These are phyloP conservation scores for Panthera leo DNA, from an alignment of 2,113 vertebrate species.

Conservation along the genomic window DNA sequence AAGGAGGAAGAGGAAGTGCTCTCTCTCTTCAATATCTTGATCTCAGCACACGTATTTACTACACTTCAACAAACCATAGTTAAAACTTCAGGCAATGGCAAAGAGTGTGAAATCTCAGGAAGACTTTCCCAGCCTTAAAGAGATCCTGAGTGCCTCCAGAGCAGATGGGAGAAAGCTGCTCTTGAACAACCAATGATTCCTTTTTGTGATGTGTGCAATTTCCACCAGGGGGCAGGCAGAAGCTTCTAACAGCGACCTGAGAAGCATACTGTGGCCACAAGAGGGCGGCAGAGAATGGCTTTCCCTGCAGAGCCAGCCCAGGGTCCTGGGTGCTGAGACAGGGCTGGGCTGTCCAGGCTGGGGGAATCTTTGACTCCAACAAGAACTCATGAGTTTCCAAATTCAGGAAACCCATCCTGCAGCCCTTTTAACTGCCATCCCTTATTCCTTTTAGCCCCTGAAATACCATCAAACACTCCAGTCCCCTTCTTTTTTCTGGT, in stretches of 20 bases:
- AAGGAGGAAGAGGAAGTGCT: neutral
- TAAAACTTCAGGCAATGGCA: neutral
- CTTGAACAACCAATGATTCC: neutral
- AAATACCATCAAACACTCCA: neutral
- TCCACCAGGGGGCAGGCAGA: constrained; percentile 66
- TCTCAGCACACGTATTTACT: neutral
- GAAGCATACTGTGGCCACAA: constrained; percentile 28
- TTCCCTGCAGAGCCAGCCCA: neutral
- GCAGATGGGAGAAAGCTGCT: neutral
- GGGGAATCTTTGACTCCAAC: neutral
- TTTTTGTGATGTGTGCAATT: constrained; percentile 27
- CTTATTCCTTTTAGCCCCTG: neutral
- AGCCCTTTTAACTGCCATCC: neutral
- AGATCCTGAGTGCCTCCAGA: neutral
- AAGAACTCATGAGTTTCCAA: neutral
- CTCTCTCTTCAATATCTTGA: neutral
- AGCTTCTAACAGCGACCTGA: neutral
- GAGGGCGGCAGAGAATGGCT: constrained; percentile 62
- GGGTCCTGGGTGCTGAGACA: neutral
- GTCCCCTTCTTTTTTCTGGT: neutral
- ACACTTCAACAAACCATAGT: neutral
- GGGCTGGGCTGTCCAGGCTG: neutral
- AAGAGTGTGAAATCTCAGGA: neutral
- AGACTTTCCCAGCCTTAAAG: neutral
- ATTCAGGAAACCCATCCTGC: neutral